These are phyloP conservation scores for Machaerirhynchus nigripectus DNA, from an alignment of 2,113 vertebrate genomes.

Conservation along the genomic window DNA sequence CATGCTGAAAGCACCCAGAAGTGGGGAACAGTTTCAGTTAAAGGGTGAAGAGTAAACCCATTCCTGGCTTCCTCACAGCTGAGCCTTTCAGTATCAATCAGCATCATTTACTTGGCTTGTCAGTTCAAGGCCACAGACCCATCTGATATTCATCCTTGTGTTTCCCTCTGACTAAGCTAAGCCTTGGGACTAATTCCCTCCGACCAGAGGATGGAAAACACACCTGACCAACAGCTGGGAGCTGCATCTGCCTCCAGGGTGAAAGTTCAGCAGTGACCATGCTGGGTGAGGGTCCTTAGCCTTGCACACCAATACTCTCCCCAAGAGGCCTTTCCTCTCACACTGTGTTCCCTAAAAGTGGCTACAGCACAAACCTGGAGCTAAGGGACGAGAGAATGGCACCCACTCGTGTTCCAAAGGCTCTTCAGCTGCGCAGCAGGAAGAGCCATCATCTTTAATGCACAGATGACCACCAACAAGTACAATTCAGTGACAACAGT, in stretches of 20 bases:
- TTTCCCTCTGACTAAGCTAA: background rate
- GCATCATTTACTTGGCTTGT: constrained; percentile 10
- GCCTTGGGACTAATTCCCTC: background rate
- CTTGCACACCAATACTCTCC: background rate
- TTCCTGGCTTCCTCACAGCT: background rate
- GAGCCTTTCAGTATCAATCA: constrained; percentile 17
- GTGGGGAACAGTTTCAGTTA: background rate
- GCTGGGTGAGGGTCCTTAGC: background rate
- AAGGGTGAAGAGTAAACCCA: background rate
- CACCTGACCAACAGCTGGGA: background rate
- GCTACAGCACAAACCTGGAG: background rate
- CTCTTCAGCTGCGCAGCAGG: background rate
- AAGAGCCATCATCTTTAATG: background rate
- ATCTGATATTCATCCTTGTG: background rate
- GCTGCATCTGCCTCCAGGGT: background rate
- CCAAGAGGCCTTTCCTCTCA: background rate
- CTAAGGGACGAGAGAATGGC: background rate
- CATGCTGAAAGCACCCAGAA: background rate
- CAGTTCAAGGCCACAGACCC: constrained; percentile 15
- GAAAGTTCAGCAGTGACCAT: background rate
- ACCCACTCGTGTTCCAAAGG: background rate
- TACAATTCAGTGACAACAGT: background rate
- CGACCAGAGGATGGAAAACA: background rate
- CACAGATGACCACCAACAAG: background rate
- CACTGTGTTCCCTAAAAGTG: background rate